These are phyloP conservation scores for Phaonia tiefii DNA, from an alignment of 2,888 invertebrate species.

Conservation along the genomic window DNA sequence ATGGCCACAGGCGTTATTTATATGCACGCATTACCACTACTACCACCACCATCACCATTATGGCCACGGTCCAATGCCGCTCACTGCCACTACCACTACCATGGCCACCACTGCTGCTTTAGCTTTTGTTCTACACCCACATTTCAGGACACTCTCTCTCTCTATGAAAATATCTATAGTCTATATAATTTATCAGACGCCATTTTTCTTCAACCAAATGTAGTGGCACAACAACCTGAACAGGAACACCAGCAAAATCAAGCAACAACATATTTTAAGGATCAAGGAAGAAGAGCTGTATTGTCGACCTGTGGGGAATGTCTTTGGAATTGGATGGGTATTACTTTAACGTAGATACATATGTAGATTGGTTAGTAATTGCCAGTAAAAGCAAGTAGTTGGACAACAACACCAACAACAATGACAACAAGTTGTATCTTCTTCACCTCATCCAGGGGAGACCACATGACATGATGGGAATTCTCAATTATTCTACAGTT, in stretches of 20 bases:
- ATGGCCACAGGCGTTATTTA: constrained; percentile 80
- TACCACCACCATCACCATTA: constrained; percentile 23
- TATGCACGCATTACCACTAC: constrained; percentile 71
- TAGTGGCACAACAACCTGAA: not conserved
- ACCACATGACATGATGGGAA: constrained; percentile 53
- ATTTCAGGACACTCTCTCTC: not conserved
- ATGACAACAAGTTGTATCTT: constrained; percentile 13
- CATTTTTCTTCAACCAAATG: constrained; percentile 51
- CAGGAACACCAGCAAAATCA: constrained; percentile 7
- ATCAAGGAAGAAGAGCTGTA: not conserved
- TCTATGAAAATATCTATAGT: constrained; percentile 33
- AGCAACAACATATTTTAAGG: constrained; percentile 8
- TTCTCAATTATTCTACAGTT: constrained; percentile 66
- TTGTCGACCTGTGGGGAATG: not conserved
- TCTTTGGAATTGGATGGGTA: constrained; percentile 39
- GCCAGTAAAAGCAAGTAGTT: constrained; percentile 58
- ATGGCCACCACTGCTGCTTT: not conserved
- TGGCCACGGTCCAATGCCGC: not conserved
- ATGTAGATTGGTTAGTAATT: constrained; percentile 62
- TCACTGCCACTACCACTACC: not conserved
- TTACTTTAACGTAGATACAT: constrained; percentile 51
- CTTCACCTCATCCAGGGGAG: constrained; percentile 31
- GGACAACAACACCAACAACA: constrained; percentile 3
- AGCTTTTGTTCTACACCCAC: constrained; percentile 33
- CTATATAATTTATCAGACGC: constrained; percentile 61